A percentile compares a stretch with the other conserved stretches of the same genome.
phyloP scores from a whole-genome alignment of 2,113 vertebrate genomes.

The Saguinus midas region DNA sequence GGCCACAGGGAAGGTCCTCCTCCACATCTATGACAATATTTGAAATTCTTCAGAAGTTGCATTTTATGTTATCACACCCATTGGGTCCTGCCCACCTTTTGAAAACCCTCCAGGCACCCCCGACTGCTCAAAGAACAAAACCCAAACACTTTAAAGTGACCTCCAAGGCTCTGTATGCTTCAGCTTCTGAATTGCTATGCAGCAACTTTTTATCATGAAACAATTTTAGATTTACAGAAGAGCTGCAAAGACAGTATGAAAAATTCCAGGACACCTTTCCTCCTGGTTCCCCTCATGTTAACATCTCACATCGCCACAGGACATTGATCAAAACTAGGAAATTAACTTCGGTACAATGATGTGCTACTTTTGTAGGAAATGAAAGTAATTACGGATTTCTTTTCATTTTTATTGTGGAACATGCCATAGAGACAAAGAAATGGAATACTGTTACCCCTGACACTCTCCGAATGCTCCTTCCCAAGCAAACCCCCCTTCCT shows the following conservation, averaged over 20 bases:
- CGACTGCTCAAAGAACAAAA: background rate
- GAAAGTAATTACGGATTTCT: background rate
- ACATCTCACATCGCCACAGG: no score
- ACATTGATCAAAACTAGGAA: background rate
- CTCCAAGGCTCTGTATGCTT: background rate
- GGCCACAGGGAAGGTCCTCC: background rate
- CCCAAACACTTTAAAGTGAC: background rate
- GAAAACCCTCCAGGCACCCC: background rate
- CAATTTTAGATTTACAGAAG: background rate
- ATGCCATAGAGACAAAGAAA: background rate
- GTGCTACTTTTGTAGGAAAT: background rate
- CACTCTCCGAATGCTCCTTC: background rate
- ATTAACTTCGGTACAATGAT: background rate
- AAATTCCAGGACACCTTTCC: background rate
- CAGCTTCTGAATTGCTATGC: background rate
- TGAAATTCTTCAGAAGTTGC: background rate
- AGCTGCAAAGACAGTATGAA: background rate
- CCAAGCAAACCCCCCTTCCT: background rate
- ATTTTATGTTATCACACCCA: background rate
- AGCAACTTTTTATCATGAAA: background rate
- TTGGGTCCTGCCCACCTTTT: background rate
- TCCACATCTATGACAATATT: background rate
- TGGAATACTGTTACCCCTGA: background rate
- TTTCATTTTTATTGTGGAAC: background rate
- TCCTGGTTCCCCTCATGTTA: background rate